These are phyloP conservation scores for Gyps fulvus DNA, from an alignment of 2,113 vertebrate genomes.

Conservation along the genomic window DNA sequence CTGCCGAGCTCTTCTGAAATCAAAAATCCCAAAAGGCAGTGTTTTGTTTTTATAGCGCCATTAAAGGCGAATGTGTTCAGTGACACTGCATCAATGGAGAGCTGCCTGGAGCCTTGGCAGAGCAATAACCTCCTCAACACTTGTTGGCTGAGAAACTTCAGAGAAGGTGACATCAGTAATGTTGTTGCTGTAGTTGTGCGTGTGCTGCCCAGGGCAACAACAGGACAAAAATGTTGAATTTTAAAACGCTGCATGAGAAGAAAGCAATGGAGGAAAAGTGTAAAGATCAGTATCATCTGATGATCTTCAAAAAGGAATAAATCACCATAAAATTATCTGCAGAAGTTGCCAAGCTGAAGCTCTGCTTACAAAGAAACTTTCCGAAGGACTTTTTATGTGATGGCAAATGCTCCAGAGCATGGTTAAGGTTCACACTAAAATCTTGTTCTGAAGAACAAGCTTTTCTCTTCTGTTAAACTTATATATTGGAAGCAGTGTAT, in stretches of 20 bases:
- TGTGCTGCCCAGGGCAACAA: background rate
- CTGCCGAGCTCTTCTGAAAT: background rate
- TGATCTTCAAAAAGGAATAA: constrained; percentile 45
- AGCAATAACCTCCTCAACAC: background rate
- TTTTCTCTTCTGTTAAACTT: background rate
- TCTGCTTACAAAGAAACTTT: background rate
- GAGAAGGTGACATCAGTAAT: background rate
- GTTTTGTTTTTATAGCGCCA: accelerated
- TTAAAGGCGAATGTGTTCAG: background rate
- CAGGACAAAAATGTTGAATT: background rate
- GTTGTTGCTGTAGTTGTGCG: background rate
- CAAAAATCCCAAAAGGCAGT: background rate
- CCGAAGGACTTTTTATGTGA: background rate
- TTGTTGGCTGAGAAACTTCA: background rate
- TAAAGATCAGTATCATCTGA: background rate
- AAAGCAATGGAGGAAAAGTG: background rate
- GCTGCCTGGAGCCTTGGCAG: background rate
- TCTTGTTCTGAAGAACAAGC: background rate
- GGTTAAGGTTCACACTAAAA: background rate
- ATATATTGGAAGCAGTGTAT: background rate
- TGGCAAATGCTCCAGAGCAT: background rate
- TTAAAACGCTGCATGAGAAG: background rate
- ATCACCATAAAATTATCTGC: constrained; percentile 38
- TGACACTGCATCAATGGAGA: background rate
- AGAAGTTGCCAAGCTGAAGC: constrained; percentile 2